These are phyloP conservation scores for Corynorhinus townsendii DNA, from an alignment of 2,113 vertebrate genomes.

Conservation along the genomic window DNA sequence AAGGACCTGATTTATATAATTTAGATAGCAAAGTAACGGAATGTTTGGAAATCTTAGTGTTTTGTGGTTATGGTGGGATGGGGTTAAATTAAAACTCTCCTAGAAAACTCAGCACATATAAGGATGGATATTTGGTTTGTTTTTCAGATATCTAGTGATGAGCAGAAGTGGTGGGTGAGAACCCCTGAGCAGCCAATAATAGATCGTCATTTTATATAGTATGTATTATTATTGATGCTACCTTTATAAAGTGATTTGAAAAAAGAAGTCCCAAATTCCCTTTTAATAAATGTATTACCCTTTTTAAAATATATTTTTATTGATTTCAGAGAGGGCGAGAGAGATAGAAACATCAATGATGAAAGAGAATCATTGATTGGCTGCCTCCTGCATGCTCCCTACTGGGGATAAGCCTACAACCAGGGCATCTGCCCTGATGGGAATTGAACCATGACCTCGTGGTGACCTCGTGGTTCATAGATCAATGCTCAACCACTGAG, in stretches of 20 bases:
- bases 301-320: no score
- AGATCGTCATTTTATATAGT: constrained; percentile 67
- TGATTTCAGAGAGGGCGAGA: no score
- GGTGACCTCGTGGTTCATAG: no score
- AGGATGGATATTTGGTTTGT: constrained; percentile 10
- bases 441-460: no score
- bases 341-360: no score
- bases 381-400: no score
- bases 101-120: not conserved
- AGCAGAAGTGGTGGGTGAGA: constrained; percentile 86
- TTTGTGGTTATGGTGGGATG: not conserved
- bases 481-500: no score
- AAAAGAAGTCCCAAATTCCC: not conserved
- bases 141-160: constrained; percentile 76
- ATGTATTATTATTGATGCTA: constrained; percentile 63
- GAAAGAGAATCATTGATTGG: no score
- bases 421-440: no score
- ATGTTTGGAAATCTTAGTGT: not conserved
- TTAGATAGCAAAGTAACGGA: not conserved
- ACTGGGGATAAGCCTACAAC: no score
- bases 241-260: constrained; percentile 10
- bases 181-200: not conserved
- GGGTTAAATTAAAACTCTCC: not conserved
- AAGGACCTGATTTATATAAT: not conserved
- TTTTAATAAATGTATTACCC: not conserved